These are phyloP conservation scores for Rhyacophila evoluta DNA, from an alignment of 2,888 invertebrate species.

Conservation along the genomic window DNA sequence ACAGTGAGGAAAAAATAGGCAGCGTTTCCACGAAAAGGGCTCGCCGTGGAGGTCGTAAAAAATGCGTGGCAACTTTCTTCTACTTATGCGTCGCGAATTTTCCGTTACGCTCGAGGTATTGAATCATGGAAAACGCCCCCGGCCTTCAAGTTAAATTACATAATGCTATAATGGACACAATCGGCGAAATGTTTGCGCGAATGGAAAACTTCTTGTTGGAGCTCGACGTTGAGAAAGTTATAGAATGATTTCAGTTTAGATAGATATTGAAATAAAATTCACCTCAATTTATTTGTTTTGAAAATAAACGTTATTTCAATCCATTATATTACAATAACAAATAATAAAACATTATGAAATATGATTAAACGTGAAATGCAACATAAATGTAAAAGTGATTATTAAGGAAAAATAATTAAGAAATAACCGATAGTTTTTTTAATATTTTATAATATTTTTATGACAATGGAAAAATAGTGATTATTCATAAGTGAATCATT, in stretches of 20 bases:
- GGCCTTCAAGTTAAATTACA: constrained; percentile 31
- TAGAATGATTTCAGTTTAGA: constrained; percentile 45
- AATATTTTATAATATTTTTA: too few relatives aligned
- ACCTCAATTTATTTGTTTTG: too few relatives aligned
- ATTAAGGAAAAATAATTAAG: too few relatives aligned
- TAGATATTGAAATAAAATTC: too few relatives aligned
- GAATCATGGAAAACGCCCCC: constrained; percentile 3
- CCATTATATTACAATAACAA: too few relatives aligned
- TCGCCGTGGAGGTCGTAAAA: constrained; percentile 30
- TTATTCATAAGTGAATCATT: too few relatives aligned
- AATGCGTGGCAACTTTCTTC: constrained; percentile 43
- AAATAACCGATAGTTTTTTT: too few relatives aligned
- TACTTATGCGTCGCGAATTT: constrained; percentile 35
- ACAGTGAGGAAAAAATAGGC: constrained; percentile 45
- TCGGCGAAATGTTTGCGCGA: constrained; percentile 36
- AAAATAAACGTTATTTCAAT: too few relatives aligned
- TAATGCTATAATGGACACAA: constrained; percentile 48
- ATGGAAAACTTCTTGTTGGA: constrained; percentile 36
- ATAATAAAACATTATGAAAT: too few relatives aligned
- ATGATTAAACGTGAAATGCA: too few relatives aligned
- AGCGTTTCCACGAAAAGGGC: constrained; percentile 25
- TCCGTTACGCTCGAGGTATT: constrained; percentile 23
- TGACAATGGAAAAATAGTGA: too few relatives aligned
- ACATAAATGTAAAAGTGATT: too few relatives aligned
- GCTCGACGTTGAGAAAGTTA: constrained; percentile 34